Conservation (phyloP, 2,113 vertebrate species). For the Axis porcinus region DNA sequence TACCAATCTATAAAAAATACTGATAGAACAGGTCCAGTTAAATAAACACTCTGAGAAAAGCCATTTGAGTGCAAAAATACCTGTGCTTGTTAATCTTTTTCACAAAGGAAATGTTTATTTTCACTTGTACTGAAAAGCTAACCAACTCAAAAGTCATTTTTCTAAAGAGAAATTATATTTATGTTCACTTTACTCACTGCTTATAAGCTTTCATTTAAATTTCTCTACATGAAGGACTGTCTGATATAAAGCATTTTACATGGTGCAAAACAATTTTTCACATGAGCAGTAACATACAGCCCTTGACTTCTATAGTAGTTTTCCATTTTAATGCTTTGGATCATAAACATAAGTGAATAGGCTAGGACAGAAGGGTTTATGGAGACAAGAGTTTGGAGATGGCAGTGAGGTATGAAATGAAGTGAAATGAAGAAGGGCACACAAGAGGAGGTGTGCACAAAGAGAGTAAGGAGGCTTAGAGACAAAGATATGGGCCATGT, state of each 20-base stretch:
- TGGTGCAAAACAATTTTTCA: neutral
- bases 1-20: neutral
- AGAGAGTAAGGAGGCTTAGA: neutral
- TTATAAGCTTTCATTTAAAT: neutral
- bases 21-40: neutral
- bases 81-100: neutral
- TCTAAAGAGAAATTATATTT: neutral
- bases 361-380: neutral
- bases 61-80: neutral
- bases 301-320: neutral
- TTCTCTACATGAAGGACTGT: neutral
- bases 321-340: neutral
- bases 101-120: neutral
- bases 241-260: neutral
- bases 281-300: neutral
- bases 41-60: neutral
- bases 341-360: neutral
- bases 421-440: neutral
- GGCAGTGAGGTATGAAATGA: neutral
- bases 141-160: slow-evolving; percentile 2
- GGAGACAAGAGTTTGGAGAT: neutral
- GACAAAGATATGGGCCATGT: neutral
- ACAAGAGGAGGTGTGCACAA: neutral
- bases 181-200: neutral
- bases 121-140: neutral